A percentile compares a stretch with the other conserved stretches of the same genome.
Conservation (phyloP, 2,797 vertebrate genomes). For the Semotilus atromaculatus region DNA sequence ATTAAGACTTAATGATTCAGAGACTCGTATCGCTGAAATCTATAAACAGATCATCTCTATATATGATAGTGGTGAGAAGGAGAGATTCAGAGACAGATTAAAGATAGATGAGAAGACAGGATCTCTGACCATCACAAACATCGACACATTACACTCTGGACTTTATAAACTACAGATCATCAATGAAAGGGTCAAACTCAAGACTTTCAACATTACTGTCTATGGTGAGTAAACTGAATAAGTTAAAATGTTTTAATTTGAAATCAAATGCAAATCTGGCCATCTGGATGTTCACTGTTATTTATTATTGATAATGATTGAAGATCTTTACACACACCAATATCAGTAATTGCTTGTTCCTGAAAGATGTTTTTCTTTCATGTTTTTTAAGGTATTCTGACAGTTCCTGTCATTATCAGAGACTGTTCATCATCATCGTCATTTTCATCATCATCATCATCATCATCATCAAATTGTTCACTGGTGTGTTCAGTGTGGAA, state of each 20-base stretch:
- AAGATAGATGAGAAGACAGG: neutral
- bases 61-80: neutral
- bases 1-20: too few species aligned
- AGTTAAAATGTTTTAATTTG: neutral
- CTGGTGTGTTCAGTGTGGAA: too few species aligned
- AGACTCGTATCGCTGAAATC: too few species aligned
- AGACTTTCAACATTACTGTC: accelerated
- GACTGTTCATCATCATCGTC: neutral
- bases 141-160: neutral
- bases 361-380: too few species aligned
- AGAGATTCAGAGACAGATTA: neutral
- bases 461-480: too few species aligned
- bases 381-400: neutral
- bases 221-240: conserved; percentile 37
- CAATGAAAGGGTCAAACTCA: accelerated
- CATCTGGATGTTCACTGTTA: too few species aligned
- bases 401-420: too few species aligned
- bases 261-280: too few species aligned
- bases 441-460: neutral
- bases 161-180: neutral
- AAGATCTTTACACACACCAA: neutral
- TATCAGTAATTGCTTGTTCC: neutral
- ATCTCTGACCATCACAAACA: conserved; percentile 28
- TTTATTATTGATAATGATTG: too few species aligned
- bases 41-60: too few species aligned